These are phyloP conservation scores for Rhagologus leucostigma DNA, from an alignment of 2,113 vertebrate species.

Conservation along the genomic window DNA sequence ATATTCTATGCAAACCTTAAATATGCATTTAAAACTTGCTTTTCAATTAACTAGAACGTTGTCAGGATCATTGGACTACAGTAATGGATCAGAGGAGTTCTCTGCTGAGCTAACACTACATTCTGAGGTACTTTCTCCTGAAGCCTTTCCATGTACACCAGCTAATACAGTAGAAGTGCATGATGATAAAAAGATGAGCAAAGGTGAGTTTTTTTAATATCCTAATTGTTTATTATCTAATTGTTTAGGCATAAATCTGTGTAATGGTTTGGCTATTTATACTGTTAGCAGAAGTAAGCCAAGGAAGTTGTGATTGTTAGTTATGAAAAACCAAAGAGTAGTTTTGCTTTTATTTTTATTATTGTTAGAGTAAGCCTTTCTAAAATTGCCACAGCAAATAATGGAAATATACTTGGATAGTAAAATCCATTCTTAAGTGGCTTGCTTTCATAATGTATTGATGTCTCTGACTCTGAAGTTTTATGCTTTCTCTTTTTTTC, in stretches of 20 bases:
- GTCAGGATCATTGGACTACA: constrained; percentile 75
- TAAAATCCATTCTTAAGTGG: background rate
- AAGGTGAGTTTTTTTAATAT: constrained; percentile 64
- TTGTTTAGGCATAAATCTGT: background rate
- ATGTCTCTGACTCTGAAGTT: background rate
- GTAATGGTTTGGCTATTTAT: background rate
- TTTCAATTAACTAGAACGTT: constrained; percentile 82
- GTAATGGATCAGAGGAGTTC: constrained; percentile 79
- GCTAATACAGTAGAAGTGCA: constrained; percentile 87
- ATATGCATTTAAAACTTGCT: constrained; percentile 59
- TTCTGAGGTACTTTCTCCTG: constrained; percentile 76
- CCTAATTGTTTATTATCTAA: background rate
- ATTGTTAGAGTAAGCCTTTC: background rate
- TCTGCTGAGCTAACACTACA: constrained; percentile 84
- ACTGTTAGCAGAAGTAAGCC: background rate
- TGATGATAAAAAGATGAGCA: constrained; percentile 76
- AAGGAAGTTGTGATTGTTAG: background rate
- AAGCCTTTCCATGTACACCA: constrained; percentile 73
- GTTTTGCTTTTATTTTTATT: background rate
- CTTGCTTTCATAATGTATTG: background rate
- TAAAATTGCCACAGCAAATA: background rate
- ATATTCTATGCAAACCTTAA: constrained; percentile 32
- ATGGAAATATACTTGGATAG: background rate
- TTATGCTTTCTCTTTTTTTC: background rate
- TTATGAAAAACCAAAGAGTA: background rate